Evolutionary conservation across 2,113 vertebrate genomes (phyloP), one percentile per base, ranked within the genome.

Genomic region (Hymenochirus boettgeri): DNA sequence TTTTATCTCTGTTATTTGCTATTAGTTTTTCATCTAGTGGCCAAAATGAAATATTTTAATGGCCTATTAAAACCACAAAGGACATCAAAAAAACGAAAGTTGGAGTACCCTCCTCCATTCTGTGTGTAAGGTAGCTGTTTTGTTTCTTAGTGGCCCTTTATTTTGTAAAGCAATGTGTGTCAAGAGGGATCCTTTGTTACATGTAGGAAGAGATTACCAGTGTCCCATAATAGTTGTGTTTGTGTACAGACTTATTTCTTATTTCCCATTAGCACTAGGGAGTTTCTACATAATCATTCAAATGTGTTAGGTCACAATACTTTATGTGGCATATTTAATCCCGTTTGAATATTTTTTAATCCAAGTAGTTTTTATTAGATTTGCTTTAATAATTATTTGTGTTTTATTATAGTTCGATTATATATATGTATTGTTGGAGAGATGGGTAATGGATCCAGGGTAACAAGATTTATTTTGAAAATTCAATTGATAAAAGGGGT

Each of bases 51-150:
- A 63, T 25, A 55, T 58, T 58, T 47, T 66, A 66, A 66, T 66
- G 54, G 63, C 57, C 63, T 66, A 66, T 66, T 66, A 66, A 37
- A 27, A 25, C 25, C 64, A 67, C 64, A 67, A 67, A 67, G 56
- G 56, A 24, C 56, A 42, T 59, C 46, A 59, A 67, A 64, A n/a
- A n/a, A 67, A 47, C 35, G 64, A 67, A 67, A 67, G 23, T 19
- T 47, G 31, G 33, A 63, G 48, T 63, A 39, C 55, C 61, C 53
- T 10, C 54, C 46, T 58, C 47, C 33, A 31, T 50, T 70, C 60
- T 31, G 27, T 11, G n/a, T 29, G 39, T 23, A 8, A 27, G 71
- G 23, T 3, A 65, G 15, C 42, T 48, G n/a, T 35, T 67, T 47
- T 56, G 57, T 54, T 61, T 70, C 62, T 45, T 55, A 7, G 26